Evolutionary conservation across 1,140 invertebrate genomes (phyloP).

Genomic region (Panagrolaimus sp.): DNA sequence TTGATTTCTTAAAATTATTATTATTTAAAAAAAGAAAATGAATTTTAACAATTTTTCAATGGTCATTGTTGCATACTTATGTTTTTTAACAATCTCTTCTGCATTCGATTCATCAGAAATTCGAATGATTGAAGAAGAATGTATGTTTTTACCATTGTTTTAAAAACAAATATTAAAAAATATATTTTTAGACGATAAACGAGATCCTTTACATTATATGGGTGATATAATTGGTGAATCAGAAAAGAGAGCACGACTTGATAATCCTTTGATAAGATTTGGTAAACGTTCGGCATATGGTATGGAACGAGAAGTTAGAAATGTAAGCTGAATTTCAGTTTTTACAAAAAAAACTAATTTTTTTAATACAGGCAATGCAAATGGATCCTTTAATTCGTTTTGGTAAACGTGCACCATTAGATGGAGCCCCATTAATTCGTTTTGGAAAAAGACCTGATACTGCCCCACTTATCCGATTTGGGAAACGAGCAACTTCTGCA

Average conservation of each 20-base stretch:
- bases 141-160: background rate
- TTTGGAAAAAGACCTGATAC: slow-evolving; percentile 25
- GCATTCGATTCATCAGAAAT: slow-evolving; percentile 7
- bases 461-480: slow-evolving; percentile 39
- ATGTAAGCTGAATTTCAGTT: background rate
- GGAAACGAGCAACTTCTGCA: slow-evolving; percentile 26
- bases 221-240: background rate
- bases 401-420: slow-evolving; percentile 30
- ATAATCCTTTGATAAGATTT: background rate
- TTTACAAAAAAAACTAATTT: too few relatives aligned
- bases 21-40: too few relatives aligned
- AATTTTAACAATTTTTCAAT: too few relatives aligned
- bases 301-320: background rate
- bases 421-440: slow-evolving; percentile 28
- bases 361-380: slow-evolving; percentile 8
- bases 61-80: background rate
- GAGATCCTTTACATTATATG: background rate
- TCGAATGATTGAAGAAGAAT: slow-evolving; percentile 10
- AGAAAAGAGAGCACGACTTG: background rate
- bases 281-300: background rate
- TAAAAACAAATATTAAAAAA: background rate
- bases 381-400: slow-evolving; percentile 35
- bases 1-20: too few relatives aligned
- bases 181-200: background rate
- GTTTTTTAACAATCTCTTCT: background rate